Evolutionary conservation across 2,888 invertebrate genomes (phyloP).

Genomic region (Acleris laterana): DNA sequence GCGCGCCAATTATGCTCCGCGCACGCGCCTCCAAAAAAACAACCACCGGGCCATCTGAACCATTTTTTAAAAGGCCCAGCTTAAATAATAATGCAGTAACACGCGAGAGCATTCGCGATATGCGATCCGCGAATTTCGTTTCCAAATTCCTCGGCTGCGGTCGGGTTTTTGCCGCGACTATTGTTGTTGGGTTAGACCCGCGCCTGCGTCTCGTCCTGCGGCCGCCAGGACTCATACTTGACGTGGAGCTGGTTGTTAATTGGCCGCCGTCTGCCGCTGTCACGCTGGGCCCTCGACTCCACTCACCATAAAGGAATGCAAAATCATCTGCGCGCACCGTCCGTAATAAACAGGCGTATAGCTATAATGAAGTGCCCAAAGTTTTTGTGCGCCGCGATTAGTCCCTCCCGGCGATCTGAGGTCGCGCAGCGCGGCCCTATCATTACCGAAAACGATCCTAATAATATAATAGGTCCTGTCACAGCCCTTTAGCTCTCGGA

Average conservation of each 20-base stretch:
- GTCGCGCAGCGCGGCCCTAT: slow-evolving; percentile 75
- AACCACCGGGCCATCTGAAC: slow-evolving; percentile 67
- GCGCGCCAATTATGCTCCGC: slow-evolving; percentile 76
- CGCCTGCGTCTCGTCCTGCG: slow-evolving; percentile 41
- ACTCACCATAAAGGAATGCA: slow-evolving; percentile 67
- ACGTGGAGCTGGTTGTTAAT: slow-evolving; percentile 59
- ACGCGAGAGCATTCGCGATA: slow-evolving; percentile 83
- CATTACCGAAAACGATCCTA: slow-evolving; percentile 82
- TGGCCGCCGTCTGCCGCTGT: slow-evolving; percentile 41
- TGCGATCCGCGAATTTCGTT: slow-evolving; percentile 81
- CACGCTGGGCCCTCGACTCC: slow-evolving; percentile 42
- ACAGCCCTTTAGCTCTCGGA: slow-evolving; percentile 68
- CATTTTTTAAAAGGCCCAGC: slow-evolving; percentile 76
- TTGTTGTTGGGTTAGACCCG: slow-evolving; percentile 58
- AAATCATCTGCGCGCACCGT: slow-evolving; percentile 54
- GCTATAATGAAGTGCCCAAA: slow-evolving; percentile 77
- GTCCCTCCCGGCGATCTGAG: slow-evolving; percentile 72
- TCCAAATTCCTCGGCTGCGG: slow-evolving; percentile 73
- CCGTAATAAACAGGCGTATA: slow-evolving; percentile 55
- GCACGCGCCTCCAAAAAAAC: slow-evolving; percentile 82
- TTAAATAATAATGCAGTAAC: slow-evolving; percentile 84
- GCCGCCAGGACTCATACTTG: slow-evolving; percentile 48
- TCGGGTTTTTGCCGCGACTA: slow-evolving; percentile 72
- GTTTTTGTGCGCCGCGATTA: slow-evolving; percentile 73
- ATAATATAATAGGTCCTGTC: slow-evolving; percentile 83